phyloP scores from a whole-genome alignment of 2,797 vertebrate species.

The Diplodus puntazzo region DNA sequence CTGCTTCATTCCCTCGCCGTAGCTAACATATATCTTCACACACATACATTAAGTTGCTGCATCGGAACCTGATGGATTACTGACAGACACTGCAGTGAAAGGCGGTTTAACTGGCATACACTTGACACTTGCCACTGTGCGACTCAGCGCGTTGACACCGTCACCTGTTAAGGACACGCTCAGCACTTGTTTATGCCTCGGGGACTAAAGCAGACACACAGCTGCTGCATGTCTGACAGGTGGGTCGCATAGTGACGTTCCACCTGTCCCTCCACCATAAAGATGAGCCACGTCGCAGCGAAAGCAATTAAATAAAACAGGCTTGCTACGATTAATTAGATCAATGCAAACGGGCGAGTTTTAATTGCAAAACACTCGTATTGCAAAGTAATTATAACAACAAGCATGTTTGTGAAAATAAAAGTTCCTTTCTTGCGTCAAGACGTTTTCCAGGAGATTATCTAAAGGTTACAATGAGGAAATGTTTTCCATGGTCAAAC shows the following conservation, averaged over 20 bases:
- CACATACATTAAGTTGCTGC: constrained; percentile 28
- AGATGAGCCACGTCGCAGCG: constrained; percentile 28
- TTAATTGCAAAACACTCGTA: background rate
- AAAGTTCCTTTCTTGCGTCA: background rate
- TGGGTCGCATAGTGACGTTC: constrained; percentile 45
- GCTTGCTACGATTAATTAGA: background rate
- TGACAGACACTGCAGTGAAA: constrained; percentile 52
- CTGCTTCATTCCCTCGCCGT: constrained; percentile 48
- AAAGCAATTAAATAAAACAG: constrained; percentile 29
- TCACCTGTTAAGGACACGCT: constrained; percentile 75
- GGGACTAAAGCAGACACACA: constrained; percentile 64
- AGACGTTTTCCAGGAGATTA: background rate
- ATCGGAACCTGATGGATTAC: constrained; percentile 48
- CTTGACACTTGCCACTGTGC: constrained; percentile 57
- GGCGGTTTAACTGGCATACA: constrained; percentile 52
- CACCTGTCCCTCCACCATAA: constrained; percentile 59
- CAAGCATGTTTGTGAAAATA: background rate
- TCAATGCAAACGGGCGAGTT: background rate
- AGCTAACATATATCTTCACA: constrained; percentile 32
- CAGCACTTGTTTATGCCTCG: constrained; percentile 51
- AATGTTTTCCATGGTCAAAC: constrained; percentile 6
- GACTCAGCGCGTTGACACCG: constrained; percentile 57
- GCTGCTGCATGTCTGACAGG: constrained; percentile 69
- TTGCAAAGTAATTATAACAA: constrained; percentile 5
- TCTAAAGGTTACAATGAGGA: constrained; percentile 30